These are phyloP conservation scores for Phalacrocorax brasilianus DNA, from an alignment of 2,113 vertebrate species.

Conservation along the genomic window DNA sequence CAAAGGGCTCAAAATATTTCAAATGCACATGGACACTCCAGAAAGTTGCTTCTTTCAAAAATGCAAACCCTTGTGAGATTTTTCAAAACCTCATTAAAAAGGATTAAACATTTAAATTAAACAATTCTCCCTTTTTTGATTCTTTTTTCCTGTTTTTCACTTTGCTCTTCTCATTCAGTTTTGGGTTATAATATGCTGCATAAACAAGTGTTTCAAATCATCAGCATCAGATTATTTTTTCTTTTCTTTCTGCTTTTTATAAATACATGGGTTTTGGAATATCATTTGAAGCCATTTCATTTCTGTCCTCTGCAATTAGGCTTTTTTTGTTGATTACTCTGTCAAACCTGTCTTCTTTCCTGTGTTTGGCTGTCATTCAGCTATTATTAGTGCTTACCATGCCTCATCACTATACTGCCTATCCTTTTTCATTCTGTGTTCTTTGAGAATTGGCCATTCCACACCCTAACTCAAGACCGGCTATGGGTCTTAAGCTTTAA, in stretches of 20 bases:
- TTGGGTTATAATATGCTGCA: background rate
- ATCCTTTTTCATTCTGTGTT: background rate
- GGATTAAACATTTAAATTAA: background rate
- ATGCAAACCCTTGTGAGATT: background rate
- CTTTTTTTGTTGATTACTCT: background rate
- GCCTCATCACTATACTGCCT: background rate
- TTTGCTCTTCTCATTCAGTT: background rate
- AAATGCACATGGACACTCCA: fast-evolving
- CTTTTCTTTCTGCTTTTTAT: background rate
- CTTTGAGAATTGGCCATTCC: background rate
- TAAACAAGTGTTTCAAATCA: background rate
- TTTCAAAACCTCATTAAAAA: background rate
- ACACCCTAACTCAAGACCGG: background rate
- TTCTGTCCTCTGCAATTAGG: background rate
- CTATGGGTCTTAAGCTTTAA: background rate
- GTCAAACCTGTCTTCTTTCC: background rate
- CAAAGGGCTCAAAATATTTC: fast-evolving
- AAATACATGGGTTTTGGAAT: background rate
- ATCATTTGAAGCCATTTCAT: background rate
- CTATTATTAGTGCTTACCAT: background rate
- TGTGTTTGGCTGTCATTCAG: background rate
- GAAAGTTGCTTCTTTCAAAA: background rate
- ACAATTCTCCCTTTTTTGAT: fast-evolving
- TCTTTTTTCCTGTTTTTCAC: background rate
- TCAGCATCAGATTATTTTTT: background rate